Percentiles rank a stretch among this genome's conserved stretches.
These are phyloP conservation scores for Anabacerthia variegaticeps DNA, from an alignment of 2,797 vertebrate species.

Conservation along the genomic window DNA sequence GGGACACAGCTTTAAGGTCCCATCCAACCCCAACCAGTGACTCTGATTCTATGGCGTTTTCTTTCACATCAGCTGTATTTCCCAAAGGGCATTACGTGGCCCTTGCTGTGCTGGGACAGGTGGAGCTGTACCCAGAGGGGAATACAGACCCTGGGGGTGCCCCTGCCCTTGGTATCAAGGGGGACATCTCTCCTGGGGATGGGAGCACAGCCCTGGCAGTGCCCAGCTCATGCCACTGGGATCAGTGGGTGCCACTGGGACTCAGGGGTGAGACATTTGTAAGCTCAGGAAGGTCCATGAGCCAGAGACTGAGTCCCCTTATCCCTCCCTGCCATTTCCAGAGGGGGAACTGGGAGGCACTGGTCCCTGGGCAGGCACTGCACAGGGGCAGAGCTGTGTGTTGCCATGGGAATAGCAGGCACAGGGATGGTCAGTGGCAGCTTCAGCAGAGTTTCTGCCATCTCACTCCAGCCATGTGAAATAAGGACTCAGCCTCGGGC, in stretches of 20 bases:
- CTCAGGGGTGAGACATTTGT: background rate
- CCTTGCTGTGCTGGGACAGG: background rate
- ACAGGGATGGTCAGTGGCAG: background rate
- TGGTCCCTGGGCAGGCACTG: background rate
- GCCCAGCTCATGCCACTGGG: background rate
- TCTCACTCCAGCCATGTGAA: background rate
- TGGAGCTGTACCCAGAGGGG: background rate
- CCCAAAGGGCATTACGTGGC: background rate
- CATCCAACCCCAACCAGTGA: too few species aligned
- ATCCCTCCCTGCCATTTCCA: background rate
- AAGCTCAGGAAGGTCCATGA: background rate
- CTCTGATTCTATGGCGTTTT: background rate
- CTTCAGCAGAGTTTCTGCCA: background rate
- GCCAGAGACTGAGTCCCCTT: background rate
- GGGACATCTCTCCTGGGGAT: background rate
- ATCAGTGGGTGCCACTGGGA: background rate
- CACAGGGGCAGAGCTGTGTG: background rate
- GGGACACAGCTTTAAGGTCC: background rate
- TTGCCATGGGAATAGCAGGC: conserved; percentile 55
- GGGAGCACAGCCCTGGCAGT: background rate
- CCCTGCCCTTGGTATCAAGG: background rate
- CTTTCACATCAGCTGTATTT: background rate
- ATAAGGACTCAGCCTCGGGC: background rate
- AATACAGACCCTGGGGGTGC: background rate
- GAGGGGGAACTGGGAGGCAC: background rate